phyloP scores from a whole-genome alignment of 92 coral and sea anemone species.

The Hydrozoanthus gracilis region DNA sequence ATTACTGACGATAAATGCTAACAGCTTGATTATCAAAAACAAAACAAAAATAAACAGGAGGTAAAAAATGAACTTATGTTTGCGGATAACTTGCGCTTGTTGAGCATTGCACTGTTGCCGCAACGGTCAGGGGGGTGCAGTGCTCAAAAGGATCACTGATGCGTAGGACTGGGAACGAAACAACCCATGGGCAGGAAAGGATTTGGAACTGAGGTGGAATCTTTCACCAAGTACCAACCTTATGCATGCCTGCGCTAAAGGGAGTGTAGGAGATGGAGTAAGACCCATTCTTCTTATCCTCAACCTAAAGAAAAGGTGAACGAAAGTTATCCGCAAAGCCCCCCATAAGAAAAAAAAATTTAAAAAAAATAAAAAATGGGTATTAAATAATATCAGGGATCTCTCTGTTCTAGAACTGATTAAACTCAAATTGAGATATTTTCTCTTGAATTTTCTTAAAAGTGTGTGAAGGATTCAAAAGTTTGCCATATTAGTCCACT shows the following conservation, averaged over 20 bases:
- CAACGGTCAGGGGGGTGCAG: neutral
- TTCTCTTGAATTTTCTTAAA: neutral
- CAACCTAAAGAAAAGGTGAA: constrained; percentile 70
- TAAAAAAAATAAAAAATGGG: neutral
- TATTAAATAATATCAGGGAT: neutral
- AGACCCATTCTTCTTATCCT: constrained; percentile 92
- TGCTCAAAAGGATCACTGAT: neutral
- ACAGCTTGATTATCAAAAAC: neutral
- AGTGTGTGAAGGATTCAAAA: too few species aligned
- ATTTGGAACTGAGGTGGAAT: neutral
- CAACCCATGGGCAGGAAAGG: neutral
- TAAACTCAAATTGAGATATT: neutral
- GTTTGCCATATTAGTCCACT: too few species aligned
- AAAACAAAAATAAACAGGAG: constrained; percentile 7
- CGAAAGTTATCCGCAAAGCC: constrained; percentile 50
- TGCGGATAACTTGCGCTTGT: constrained; percentile 47
- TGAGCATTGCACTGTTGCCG: constrained; percentile 26
- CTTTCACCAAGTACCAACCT: constrained; percentile 74
- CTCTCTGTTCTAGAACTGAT: neutral
- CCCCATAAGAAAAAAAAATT: constrained; percentile 7
- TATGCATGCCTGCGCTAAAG: constrained; percentile 87
- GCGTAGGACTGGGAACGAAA: neutral
- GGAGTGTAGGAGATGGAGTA: constrained; percentile 96
- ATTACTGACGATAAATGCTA: neutral
- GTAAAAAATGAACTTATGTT: neutral